Base-by-base conservation (phyloP, 2,888 invertebrate species). In the Drepana falcataria region DNA sequence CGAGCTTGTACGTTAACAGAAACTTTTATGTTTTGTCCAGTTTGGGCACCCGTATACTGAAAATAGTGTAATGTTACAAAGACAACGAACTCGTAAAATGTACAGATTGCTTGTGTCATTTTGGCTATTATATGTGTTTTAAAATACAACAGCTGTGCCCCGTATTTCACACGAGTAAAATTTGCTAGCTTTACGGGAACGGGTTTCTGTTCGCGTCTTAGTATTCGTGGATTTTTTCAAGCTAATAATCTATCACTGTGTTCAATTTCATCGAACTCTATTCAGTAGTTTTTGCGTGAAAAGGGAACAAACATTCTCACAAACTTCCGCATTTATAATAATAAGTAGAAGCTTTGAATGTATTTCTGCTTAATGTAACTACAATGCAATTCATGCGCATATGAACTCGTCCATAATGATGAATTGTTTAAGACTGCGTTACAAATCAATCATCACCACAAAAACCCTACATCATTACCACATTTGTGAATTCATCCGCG, bases 71-170 rank as follows among this genome's bases (percentile, higher is more conserved):
- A 85, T 72, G 71, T 71, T 74, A 77, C 77, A 84, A 80, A 83
- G 88, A 89, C 89, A 89, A 88, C 77, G 88, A 88, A 86, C 90
- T 86, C 90, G 80, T 91, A 83, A 90, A 90, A 85, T 63, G 64
- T 59, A 64, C 76, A 72, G 44, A 44, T 44, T 9, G 9, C 9
- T 44, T 6, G 44, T 6, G 9, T 9, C 9, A 9, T 9, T 7
- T 9, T 44, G 44, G 9, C 44, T 9, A 9, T 9, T 44, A 1
- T 9, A 44, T 44, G 9, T 44, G 9, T 9, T 9, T 4, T 37
- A 37, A 37, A 37, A 37, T 3, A 4, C 5, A 4, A 37, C 21
- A 21, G 21, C 21, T 37, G 37, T 37, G 5, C 37, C 37, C 37
- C 3, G 5, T 37, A 37, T 1, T 3, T 37, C 4, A 37, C 21